Evolutionary conservation across 2,113 vertebrate genomes (phyloP), one percentile per base, ranked within the genome.

Genomic region (Calyptomena viridis): DNA sequence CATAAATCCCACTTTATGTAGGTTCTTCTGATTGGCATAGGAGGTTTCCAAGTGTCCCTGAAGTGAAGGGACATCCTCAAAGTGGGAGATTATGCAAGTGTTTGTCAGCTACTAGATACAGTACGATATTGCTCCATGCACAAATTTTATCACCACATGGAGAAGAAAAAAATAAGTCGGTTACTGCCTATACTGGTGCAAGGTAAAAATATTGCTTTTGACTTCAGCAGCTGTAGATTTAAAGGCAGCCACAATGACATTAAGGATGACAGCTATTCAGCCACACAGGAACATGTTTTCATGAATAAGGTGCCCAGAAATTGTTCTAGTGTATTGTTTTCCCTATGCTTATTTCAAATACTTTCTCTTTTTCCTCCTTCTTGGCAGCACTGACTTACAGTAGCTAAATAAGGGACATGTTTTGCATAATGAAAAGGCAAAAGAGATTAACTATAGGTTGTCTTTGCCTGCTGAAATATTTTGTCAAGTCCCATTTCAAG

Each of bases 401-500:
- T 30, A 86, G 60, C 72, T 93, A 86, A 92, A 49, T 53, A 74
- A 49, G 37, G 25, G 18, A 49, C 30, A 44, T 13, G 14, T 74
- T 96, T 78, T 86, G 83, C 81, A 79, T 80, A 87, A 91, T 42
- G 30, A 59, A 71, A 93, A 94, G 47, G 78, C 60, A 62, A 59
- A 71, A 80, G 78, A 91, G 75, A 91, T 93, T 90, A 94, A 90
- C 37, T 86, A 49, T 71, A 37, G 10, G 2, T 76, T 86, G 22
- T 58, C 73, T 85, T 69, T 85, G 53, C 39, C 73, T 92, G 28
- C 59, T 87, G 44, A 95, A 96, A 55, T 39, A 84, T 89, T 96
- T 96, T 94, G 39, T 94, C 46, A 81, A 73, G 42, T 83, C 39
- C 42, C 31, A 72, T 75, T 89, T 96, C 91, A 96, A 87, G 35